Evolutionary conservation across 2,797 vertebrate genomes (phyloP).

Genomic region (Botia kubotai): DNA sequence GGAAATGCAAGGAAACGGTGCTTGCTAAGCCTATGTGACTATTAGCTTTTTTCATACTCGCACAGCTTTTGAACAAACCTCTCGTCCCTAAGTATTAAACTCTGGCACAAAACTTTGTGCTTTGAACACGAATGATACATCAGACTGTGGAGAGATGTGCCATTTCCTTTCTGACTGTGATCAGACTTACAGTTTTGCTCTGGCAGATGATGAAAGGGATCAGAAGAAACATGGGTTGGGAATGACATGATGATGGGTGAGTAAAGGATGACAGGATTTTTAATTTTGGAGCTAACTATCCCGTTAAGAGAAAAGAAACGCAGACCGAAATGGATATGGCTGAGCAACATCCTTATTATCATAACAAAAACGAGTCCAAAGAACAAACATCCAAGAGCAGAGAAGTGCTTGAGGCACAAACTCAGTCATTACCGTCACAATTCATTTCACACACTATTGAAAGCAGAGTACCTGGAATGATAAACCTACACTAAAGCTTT

Average conservation of each 20-base stretch:
- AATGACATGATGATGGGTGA: not conserved
- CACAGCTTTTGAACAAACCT: not conserved
- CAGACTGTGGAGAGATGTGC: not conserved
- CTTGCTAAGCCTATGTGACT: not conserved
- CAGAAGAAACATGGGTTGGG: not conserved
- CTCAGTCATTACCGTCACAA: too few relatives aligned
- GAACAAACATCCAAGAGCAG: slow-evolving; percentile 13
- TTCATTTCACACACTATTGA: slow-evolving; percentile 16
- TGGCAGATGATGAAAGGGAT: not conserved
- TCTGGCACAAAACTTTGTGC: not conserved
- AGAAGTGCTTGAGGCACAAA: slow-evolving; percentile 15
- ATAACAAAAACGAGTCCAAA: not conserved
- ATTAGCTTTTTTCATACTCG: not conserved
- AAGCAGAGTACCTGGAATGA: slow-evolving; percentile 35
- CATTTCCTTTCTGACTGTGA: not conserved
- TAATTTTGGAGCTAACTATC: not conserved
- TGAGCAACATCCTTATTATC: slow-evolving; percentile 2
- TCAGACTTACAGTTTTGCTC: not conserved
- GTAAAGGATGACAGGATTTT: not conserved
- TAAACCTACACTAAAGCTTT: slow-evolving; percentile 47
- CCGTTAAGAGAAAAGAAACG: not conserved
- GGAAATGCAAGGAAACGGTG: slow-evolving; percentile 8
- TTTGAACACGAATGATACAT: not conserved
- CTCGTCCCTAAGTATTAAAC: not conserved
- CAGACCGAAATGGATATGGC: not conserved